phyloP scores from a whole-genome alignment of 1,140 invertebrate species.

The Drosophila kikkawai region DNA sequence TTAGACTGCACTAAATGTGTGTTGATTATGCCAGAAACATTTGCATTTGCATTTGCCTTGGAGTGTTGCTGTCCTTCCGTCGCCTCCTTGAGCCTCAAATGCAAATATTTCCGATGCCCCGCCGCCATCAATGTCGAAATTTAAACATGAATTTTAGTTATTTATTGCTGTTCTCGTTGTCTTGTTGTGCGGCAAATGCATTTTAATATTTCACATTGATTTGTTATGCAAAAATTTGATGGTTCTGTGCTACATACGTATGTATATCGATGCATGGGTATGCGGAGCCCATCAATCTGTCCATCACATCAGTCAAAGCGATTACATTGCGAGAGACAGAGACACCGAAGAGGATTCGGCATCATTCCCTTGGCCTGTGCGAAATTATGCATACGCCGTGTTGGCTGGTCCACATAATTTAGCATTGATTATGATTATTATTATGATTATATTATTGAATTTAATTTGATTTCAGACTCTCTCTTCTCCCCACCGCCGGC shows the following conservation, averaged over 20 bases:
- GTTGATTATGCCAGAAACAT: conserved; percentile 60
- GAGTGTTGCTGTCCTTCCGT: conserved; percentile 39
- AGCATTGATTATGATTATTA: conserved; percentile 81
- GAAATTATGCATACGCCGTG: conserved; percentile 79
- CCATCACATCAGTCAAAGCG: conserved; percentile 67
- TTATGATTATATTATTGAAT: conserved; percentile 81
- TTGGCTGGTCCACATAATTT: conserved; percentile 72
- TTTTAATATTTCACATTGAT: conserved; percentile 81
- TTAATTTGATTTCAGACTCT: conserved; percentile 76
- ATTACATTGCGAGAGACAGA: conserved; percentile 56
- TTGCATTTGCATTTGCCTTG: conserved; percentile 66
- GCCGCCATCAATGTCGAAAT: conserved; percentile 44
- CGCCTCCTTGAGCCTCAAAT: conserved; percentile 44
- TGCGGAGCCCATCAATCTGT: conserved; percentile 41
- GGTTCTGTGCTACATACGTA: conserved; percentile 15
- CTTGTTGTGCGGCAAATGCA: conserved; percentile 73
- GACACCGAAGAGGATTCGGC: not conserved
- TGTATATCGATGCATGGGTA: conserved; percentile 26
- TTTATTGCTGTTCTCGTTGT: conserved; percentile 69
- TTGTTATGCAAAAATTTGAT: conserved; percentile 81
- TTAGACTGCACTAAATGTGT: not conserved
- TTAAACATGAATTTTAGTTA: conserved; percentile 80
- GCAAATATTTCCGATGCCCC: conserved; percentile 58
- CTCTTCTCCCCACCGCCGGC: conserved; percentile 2
- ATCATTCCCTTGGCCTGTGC: conserved; percentile 21